Percentiles rank a stretch among this genome's conserved stretches.
These are phyloP conservation scores for Coracopsis vasa DNA, from an alignment of 2,113 vertebrate genomes.

Conservation along the genomic window DNA sequence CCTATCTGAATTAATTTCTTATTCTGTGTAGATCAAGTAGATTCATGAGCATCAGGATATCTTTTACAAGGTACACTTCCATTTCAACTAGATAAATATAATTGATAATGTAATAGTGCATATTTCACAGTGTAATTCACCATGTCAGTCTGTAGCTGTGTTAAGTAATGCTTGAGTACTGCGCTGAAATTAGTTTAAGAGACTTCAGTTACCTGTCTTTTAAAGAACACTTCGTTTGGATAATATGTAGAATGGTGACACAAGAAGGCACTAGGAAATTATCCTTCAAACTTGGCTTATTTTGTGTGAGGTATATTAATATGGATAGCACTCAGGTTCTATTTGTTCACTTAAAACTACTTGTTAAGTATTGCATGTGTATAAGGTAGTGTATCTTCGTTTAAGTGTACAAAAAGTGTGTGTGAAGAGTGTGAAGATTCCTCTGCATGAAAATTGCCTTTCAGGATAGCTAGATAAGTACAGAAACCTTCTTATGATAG, in stretches of 20 bases:
- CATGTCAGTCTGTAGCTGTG: not conserved
- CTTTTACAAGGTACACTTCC: not conserved
- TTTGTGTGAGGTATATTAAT: not conserved
- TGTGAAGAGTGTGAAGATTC: not conserved
- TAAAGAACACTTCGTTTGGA: not conserved
- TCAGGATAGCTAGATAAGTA: not conserved
- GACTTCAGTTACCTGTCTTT: not conserved
- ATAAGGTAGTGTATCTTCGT: not conserved
- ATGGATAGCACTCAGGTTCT: not conserved
- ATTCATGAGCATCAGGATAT: not conserved
- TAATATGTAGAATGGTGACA: not conserved
- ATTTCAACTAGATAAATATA: not conserved
- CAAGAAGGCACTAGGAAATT: not conserved
- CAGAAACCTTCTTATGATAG: not conserved
- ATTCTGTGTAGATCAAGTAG: not conserved
- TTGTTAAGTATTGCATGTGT: not conserved
- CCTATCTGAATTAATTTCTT: not conserved
- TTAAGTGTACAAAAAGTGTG: not conserved
- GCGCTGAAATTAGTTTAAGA: not conserved
- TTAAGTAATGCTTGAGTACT: not conserved
- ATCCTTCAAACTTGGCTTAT: not conserved
- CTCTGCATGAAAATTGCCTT: not conserved
- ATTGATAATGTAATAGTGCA: not conserved
- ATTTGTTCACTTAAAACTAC: not conserved
- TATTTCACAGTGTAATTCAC: not conserved